These are phyloP conservation scores for Ceratosolen solmsi DNA, from an alignment of 1,140 invertebrate species.

Conservation along the genomic window DNA sequence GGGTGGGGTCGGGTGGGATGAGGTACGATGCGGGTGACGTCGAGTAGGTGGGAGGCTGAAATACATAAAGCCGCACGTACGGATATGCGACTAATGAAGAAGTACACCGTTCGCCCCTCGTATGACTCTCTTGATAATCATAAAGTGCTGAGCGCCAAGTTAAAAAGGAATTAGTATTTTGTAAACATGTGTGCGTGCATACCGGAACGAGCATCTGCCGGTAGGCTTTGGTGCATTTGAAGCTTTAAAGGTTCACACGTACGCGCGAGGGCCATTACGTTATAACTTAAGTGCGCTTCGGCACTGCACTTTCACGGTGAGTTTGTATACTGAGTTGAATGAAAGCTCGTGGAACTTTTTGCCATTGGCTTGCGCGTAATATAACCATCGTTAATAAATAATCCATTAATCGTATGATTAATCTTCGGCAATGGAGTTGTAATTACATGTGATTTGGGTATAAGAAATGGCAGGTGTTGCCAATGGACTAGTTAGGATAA, in stretches of 20 bases:
- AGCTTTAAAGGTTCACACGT: background rate
- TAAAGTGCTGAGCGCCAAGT: background rate
- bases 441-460: background rate
- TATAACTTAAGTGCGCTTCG: background rate
- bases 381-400: background rate
- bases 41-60: no score
- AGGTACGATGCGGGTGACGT: no score
- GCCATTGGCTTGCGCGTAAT: background rate
- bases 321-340: no score
- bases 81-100: background rate
- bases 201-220: background rate
- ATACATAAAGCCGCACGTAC: background rate
- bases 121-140: background rate
- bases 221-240: background rate
- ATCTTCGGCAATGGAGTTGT: background rate
- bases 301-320: background rate
- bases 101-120: background rate
- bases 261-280: background rate
- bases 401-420: background rate
- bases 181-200: background rate
- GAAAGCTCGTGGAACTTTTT: no score
- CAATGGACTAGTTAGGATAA: background rate
- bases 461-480: background rate
- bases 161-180: background rate
- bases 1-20: no score